A percentile compares a stretch with the other conserved stretches of the same genome.
Evolutionary conservation across 2,797 vertebrate genomes (phyloP).

Genomic region (Cercopithecus mitis): DNA sequence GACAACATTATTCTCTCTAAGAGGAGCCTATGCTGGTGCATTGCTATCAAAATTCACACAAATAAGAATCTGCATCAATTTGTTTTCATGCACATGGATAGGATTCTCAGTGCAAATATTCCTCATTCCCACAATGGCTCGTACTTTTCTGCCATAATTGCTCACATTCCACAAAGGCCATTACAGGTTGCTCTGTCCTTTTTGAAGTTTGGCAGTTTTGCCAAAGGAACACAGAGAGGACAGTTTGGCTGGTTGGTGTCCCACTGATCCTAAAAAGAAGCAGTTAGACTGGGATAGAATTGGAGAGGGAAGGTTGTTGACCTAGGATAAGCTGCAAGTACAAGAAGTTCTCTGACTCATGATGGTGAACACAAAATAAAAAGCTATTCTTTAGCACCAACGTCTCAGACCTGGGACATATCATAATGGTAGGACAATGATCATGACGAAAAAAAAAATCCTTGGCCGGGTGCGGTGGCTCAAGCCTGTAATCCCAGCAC

Average conservation of each 20-base stretch:
- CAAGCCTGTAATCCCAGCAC: no score
- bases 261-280: constrained; percentile 16
- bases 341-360: constrained; percentile 50
- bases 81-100: constrained; percentile 18
- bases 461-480: not conserved
- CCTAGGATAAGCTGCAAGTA: constrained; percentile 15
- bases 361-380: not conserved
- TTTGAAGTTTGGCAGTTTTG: constrained; percentile 52
- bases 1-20: constrained; percentile 13
- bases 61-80: constrained; percentile 44
- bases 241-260: constrained; percentile 18
- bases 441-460: not conserved
- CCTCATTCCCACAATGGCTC: constrained; percentile 47
- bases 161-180: constrained; percentile 53
- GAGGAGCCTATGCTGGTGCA: not conserved
- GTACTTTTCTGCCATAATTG: constrained; percentile 45
- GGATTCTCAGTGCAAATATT: constrained; percentile 54
- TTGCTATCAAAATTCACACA: constrained; percentile 32
- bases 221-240: constrained; percentile 52
- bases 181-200: constrained; percentile 65
- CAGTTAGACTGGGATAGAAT: not conserved
- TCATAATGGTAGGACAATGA: not conserved
- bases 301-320: not conserved
- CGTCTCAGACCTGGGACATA: not conserved
- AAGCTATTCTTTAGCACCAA: constrained; percentile 26